Evolutionary conservation across 2,797 vertebrate genomes (phyloP), one percentile per base, ranked within the genome.

Genomic region (Phyllotis vaccarum): DNA sequence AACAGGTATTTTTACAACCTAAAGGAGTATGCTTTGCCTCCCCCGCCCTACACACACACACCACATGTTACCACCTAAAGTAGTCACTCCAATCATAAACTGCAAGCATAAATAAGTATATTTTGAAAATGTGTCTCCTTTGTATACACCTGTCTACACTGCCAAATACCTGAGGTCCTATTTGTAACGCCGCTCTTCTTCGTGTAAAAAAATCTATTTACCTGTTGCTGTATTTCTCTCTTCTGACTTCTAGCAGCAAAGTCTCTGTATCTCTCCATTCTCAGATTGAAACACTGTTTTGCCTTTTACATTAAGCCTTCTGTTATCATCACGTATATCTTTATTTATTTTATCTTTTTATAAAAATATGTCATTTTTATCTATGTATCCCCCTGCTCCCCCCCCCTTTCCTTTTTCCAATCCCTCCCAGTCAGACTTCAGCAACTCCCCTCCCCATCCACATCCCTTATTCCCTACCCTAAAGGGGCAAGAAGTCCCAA

Each of bases 201-300:
- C 24, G 13, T 12, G 21, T n/a, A n/a, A 27, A 31, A 7, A 5
- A 29, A 4, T 14, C 3, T 3, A 29, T 2, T 58, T 49, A 52
- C 16, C 9, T 31, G 0, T 7, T 1, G 46, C 29, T 6, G 24
- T 27, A 29, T 37, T 16, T 37, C 0, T 0, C 19, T 11, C 8
- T 46, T 78, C 10, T 12, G 14, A n/a, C 34, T 1, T 19, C 3
- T 22, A 5, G 3, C 5, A 46, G 8, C 27, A 79, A 90, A 54
- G 2, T 0, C 34, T 89, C 78, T n/a, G 14, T 5, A 78, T 0
- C 21, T 72, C 2, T 5, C 21, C 76, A 54, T 0, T 2, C 9
- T 49, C 6, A 60, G 22, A n/a, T 62, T 75, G 12, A 0, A 7
- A 27, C 1, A 9, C 6, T 49, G 43, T 64, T 62, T 92, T 66